Percentiles rank a stretch among this genome's conserved stretches.
Evolutionary conservation across 2,797 vertebrate species (phyloP).

Genomic region (Enteromius viviparus): DNA sequence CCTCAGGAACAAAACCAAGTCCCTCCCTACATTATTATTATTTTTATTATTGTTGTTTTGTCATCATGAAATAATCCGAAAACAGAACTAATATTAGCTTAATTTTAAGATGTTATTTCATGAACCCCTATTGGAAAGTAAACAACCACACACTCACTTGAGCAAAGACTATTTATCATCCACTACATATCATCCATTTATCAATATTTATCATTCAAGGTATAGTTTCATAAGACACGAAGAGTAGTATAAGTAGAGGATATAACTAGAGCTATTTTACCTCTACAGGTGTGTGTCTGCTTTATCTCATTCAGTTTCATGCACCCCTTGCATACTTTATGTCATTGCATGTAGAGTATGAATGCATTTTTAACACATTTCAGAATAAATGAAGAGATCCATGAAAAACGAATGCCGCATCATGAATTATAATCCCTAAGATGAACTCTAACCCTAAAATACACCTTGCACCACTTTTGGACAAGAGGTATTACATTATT

Average conservation of each 20-base stretch:
- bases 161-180: too few relatives aligned
- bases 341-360: background rate
- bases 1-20: background rate
- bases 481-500: background rate
- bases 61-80: background rate
- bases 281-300: too few relatives aligned
- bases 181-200: too few relatives aligned
- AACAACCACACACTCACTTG: too few relatives aligned
- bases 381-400: background rate
- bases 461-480: background rate
- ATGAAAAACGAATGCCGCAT: background rate
- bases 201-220: too few relatives aligned
- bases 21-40: background rate
- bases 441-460: background rate
- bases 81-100: background rate
- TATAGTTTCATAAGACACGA: too few relatives aligned
- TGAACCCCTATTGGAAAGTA: too few relatives aligned
- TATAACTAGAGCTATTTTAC: too few relatives aligned
- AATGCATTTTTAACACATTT: background rate
- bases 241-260: too few relatives aligned
- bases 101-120: background rate
- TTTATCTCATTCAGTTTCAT: background rate
- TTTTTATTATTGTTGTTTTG: background rate
- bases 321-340: background rate
- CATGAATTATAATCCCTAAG: background rate